phyloP scores from a whole-genome alignment of 2,797 vertebrate species.

The Hoplostethus mediterraneus region DNA sequence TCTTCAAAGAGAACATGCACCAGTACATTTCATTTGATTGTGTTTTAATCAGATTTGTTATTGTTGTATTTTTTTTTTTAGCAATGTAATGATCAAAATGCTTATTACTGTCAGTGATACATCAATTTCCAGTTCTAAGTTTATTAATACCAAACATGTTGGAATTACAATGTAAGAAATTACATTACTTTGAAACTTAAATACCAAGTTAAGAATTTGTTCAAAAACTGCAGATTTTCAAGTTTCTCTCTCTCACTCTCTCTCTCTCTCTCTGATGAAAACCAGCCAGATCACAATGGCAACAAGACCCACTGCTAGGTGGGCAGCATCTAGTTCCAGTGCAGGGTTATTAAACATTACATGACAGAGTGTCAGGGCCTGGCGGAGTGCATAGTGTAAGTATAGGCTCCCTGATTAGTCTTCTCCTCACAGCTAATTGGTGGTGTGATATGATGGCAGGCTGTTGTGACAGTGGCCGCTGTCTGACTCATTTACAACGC shows the following conservation, averaged over 20 bases:
- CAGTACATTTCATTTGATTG: not conserved
- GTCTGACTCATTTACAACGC: constrained; percentile 28
- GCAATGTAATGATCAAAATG: no score
- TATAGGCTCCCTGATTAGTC: constrained; percentile 56
- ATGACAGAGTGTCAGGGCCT: constrained; percentile 53
- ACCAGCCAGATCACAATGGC: constrained; percentile 40
- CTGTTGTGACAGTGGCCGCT: constrained; percentile 40
- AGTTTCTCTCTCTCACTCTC: not conserved
- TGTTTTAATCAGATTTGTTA: no score
- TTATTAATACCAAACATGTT: not conserved
- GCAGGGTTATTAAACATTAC: constrained; percentile 57
- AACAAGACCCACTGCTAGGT: constrained; percentile 19
- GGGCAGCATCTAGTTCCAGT: constrained; percentile 48
- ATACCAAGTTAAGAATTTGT: not conserved
- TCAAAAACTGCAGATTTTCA: not conserved
- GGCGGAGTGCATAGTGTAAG: constrained; percentile 50
- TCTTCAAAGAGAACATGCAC: constrained; percentile 1
- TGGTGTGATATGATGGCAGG: constrained; percentile 53
- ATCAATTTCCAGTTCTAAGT: not conserved
- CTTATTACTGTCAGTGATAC: no score
- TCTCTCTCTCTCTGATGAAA: constrained; percentile 39
- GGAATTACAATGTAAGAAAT: not conserved
- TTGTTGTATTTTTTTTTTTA: no score
- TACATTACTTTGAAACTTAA: not conserved
- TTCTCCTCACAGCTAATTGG: constrained; percentile 61